Conservation (phyloP, 2,888 invertebrate genomes). For the Lumbricus terrestris region DNA sequence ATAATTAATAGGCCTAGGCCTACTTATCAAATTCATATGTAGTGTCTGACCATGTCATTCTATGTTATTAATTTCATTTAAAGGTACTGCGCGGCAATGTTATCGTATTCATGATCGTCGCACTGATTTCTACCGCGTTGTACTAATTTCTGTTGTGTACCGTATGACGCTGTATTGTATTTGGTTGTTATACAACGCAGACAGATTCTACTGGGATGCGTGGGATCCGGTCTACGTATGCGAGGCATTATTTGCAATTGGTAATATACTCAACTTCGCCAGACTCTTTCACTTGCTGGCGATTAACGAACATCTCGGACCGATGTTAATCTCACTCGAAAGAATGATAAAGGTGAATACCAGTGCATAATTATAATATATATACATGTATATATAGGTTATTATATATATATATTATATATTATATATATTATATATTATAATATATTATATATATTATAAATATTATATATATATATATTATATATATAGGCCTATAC, state of each 20-base stretch:
- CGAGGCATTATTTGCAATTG: constrained; percentile 51
- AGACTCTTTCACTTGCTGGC: constrained; percentile 51
- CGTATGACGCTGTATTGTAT: not conserved
- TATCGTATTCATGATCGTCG: not conserved
- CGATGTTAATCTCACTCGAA: constrained; percentile 53
- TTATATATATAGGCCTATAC: too few species aligned
- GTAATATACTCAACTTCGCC: constrained; percentile 53
- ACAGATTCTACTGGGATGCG: constrained; percentile 51
- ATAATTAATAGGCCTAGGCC: too few species aligned
- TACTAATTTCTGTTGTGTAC: not conserved
- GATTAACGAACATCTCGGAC: constrained; percentile 53
- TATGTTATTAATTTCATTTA: not conserved
- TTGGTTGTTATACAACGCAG: constrained; percentile 38
- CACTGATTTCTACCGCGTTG: not conserved
- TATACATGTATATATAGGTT: too few species aligned
- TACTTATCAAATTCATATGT: not conserved
- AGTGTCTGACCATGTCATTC: not conserved
- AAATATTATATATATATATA: too few species aligned
- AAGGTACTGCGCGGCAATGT: not conserved
- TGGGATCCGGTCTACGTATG: constrained; percentile 48
- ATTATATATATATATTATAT: too few species aligned
- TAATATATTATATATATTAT: too few species aligned
- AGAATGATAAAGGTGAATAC: constrained; percentile 49
- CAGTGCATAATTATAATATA: too few species aligned
- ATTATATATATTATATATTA: too few species aligned